Conservation (phyloP, 1,140 invertebrate species). For the Drosophila persimilis region DNA sequence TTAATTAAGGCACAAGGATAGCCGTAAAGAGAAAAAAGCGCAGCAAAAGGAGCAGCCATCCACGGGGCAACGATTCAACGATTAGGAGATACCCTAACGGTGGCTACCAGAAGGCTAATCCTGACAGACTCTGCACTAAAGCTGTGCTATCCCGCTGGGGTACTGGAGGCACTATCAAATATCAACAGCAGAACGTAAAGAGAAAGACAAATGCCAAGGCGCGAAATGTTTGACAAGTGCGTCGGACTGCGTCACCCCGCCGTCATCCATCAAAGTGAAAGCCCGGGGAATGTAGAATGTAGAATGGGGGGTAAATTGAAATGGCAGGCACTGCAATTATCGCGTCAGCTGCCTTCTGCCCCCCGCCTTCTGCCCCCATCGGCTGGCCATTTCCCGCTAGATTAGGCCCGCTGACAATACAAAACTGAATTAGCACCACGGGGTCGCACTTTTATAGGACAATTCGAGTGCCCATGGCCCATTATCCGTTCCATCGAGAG, state of each 20-base stretch:
- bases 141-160: background rate
- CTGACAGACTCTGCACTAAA: too few relatives aligned
- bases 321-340: conserved; percentile 76
- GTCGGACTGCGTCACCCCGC: conserved; percentile 20
- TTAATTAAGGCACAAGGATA: conserved; percentile 67
- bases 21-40: conserved; percentile 7
- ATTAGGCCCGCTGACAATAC: conserved; percentile 71
- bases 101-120: too few relatives aligned
- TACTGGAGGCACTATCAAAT: too few relatives aligned
- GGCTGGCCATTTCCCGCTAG: conserved; percentile 58
- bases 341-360: conserved; percentile 31
- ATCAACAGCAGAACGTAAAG: background rate
- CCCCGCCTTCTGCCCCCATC: background rate
- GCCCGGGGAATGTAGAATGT: conserved; percentile 21
- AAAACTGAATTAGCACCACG: conserved; percentile 74
- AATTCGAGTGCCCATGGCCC: conserved; percentile 10
- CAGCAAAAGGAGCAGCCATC: background rate
- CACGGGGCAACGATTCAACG: too few relatives aligned
- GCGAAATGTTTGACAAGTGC: conserved; percentile 72
- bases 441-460: conserved; percentile 56
- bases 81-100: too few relatives aligned
- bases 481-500: conserved; percentile 5
- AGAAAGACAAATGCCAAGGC: conserved; percentile 74
- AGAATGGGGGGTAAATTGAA: conserved; percentile 56
- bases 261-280: conserved; percentile 63